phyloP scores from a whole-genome alignment of 1,140 invertebrate genomes.

The Spodoptera litura region DNA sequence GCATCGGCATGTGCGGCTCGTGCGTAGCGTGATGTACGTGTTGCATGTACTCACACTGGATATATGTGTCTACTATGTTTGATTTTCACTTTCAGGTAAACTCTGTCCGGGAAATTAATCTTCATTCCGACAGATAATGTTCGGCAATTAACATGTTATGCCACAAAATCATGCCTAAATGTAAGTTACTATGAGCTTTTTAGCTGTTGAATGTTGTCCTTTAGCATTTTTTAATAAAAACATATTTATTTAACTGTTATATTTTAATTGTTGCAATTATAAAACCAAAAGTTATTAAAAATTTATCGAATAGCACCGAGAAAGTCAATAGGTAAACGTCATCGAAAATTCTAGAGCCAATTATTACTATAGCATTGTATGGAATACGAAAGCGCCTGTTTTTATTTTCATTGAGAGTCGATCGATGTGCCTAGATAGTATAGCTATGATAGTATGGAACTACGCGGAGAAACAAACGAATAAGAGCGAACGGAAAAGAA shows the following conservation, averaged over 20 bases:
- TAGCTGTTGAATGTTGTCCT: no score
- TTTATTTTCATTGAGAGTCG: constrained; percentile 55
- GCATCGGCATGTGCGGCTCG: constrained; percentile 40
- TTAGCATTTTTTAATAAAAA: no score
- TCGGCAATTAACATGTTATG: background rate
- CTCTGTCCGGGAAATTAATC: constrained; percentile 44
- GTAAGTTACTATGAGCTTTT: no score
- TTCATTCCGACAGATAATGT: constrained; percentile 26
- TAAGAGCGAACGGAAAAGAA: constrained; percentile 84
- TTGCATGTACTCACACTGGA: constrained; percentile 42
- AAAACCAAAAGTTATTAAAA: background rate
- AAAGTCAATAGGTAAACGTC: constrained; percentile 6
- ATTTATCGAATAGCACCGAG: background rate
- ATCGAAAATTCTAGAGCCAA: constrained; percentile 44
- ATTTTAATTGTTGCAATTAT: no score
- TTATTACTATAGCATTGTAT: constrained; percentile 14
- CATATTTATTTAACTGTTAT: no score
- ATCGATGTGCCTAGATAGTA: constrained; percentile 16
- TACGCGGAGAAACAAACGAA: constrained; percentile 65
- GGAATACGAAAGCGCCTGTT: constrained; percentile 50
- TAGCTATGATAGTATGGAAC: constrained; percentile 48
- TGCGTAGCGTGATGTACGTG: constrained; percentile 59
- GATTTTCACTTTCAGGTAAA: constrained; percentile 70
- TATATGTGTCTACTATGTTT: constrained; percentile 48
- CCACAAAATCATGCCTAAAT: no score